phyloP scores from a whole-genome alignment of 2,113 vertebrate species.

The Otis tarda region DNA sequence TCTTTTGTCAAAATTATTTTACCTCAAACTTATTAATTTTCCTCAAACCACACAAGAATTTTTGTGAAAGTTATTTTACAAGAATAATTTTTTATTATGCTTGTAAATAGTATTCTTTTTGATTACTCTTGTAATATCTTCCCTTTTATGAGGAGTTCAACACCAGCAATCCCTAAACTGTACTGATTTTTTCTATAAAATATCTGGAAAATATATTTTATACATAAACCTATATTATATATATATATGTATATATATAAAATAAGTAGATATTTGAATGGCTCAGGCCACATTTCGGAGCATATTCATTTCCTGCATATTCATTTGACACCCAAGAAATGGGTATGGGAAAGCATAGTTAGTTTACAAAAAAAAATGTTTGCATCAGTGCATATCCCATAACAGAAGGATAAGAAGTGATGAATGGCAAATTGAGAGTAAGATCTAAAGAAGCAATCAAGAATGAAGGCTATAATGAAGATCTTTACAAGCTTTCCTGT shows the following conservation, averaged over 20 bases:
- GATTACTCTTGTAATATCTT: neutral
- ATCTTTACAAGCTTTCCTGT: neutral
- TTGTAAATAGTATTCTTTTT: neutral
- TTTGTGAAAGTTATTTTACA: neutral
- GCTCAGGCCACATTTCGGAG: neutral
- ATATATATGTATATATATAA: neutral
- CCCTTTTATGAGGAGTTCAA: neutral
- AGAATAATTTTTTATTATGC: neutral
- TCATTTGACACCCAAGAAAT: neutral
- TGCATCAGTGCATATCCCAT: neutral
- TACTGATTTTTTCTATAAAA: accelerated
- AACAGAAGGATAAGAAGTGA: neutral
- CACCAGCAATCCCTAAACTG: neutral
- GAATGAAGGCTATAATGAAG: neutral
- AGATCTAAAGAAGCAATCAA: neutral
- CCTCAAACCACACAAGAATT: neutral
- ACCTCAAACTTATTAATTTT: neutral
- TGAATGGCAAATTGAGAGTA: neutral
- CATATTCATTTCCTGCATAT: neutral
- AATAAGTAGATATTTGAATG: neutral
- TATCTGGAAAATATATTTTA: neutral
- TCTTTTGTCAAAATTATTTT: neutral
- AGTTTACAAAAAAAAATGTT: neutral
- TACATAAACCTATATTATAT: neutral
- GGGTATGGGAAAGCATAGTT: neutral